These are phyloP conservation scores for Phyto melanocephala DNA, from an alignment of 2,888 invertebrate genomes.

Conservation along the genomic window DNA sequence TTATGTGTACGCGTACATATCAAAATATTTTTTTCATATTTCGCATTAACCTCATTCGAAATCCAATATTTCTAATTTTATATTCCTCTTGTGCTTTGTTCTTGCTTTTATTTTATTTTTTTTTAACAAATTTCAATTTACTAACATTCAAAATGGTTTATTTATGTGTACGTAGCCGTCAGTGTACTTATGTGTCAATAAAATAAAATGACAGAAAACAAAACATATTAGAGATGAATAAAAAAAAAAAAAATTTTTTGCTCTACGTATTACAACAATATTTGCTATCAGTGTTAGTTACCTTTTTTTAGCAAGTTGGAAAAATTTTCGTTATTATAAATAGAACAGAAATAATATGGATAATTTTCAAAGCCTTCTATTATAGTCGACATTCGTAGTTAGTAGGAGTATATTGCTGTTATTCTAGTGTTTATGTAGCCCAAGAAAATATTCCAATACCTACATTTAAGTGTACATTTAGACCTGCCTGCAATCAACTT, in stretches of 20 bases:
- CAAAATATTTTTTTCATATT: background rate
- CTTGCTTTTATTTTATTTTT: background rate
- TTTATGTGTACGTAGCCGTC: background rate
- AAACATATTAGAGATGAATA: background rate
- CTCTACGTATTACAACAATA: background rate
- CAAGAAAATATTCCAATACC: too few species aligned
- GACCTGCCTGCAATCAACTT: too few species aligned
- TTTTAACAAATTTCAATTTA: background rate
- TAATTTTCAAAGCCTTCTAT: too few species aligned
- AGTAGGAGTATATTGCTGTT: too few species aligned
- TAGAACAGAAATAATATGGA: too few species aligned
- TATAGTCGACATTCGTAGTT: too few species aligned
- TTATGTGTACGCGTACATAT: too few species aligned
- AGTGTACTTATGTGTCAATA: background rate
- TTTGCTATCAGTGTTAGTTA: background rate
- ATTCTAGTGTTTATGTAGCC: too few species aligned
- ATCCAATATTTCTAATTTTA: background rate
- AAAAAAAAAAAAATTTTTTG: constrained; percentile 14
- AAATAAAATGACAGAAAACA: background rate
- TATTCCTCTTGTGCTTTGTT: background rate
- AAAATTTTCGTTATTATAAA: background rate
- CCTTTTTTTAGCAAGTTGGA: background rate
- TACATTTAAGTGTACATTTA: too few species aligned
- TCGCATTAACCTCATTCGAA: background rate
- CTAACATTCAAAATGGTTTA: background rate